Percentiles rank a stretch among this genome's conserved stretches.
These are phyloP conservation scores for Bombus fervidus DNA, from an alignment of 1,140 invertebrate genomes.

Conservation along the genomic window DNA sequence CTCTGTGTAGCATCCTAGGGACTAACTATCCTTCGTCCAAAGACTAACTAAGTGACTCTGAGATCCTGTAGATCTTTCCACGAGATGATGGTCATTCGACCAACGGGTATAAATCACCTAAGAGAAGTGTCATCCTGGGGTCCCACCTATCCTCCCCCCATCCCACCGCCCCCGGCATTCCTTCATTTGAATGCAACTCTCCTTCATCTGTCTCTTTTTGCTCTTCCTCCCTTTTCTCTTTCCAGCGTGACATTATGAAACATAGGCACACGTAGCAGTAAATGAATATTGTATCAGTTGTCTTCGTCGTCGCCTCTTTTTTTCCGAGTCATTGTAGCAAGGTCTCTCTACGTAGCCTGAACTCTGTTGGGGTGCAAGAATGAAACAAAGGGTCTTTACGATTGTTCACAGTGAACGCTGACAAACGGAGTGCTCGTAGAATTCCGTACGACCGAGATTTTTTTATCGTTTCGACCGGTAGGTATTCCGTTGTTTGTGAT, in stretches of 20 bases:
- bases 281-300: constrained; percentile 72
- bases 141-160: constrained; percentile 65
- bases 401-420: constrained; percentile 6
- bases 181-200: constrained; percentile 75
- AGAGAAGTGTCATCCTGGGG: constrained; percentile 74
- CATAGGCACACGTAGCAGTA: constrained; percentile 68
- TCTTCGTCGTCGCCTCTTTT: constrained; percentile 63
- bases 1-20: constrained; percentile 44
- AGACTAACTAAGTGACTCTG: constrained; percentile 69
- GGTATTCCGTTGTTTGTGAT: not conserved
- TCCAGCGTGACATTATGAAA: constrained; percentile 63
- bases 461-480: not conserved
- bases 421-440: not conserved
- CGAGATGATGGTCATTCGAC: constrained; percentile 76
- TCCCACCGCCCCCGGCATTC: constrained; percentile 71
- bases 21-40: constrained; percentile 63
- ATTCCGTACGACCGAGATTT: not conserved
- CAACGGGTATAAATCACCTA: constrained; percentile 75
- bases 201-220: constrained; percentile 62
- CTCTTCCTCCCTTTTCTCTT: constrained; percentile 42
- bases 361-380: constrained; percentile 56
- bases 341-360: constrained; percentile 45
- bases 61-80: constrained; percentile 75
- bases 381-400: constrained; percentile 56
- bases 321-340: constrained; percentile 63